These are phyloP conservation scores for Champsocephalus esox DNA, from an alignment of 2,797 vertebrate species.

Conservation along the genomic window DNA sequence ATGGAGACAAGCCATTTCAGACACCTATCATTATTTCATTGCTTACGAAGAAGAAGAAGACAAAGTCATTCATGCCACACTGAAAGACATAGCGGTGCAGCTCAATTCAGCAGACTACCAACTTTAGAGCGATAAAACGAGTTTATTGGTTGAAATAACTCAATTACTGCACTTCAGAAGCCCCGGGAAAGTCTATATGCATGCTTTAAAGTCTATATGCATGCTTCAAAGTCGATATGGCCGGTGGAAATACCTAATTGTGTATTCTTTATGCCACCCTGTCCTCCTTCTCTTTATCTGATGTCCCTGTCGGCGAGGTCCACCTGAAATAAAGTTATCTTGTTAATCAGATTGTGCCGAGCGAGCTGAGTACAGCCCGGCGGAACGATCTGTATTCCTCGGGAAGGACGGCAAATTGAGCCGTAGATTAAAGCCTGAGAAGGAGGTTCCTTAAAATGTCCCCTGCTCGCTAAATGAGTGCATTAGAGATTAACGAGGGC, in stretches of 20 bases:
- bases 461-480: slow-evolving; percentile 46
- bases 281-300: slow-evolving; percentile 48
- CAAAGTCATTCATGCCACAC: slow-evolving; percentile 42
- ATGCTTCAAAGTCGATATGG: background rate
- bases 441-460: slow-evolving; percentile 29
- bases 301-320: slow-evolving; percentile 65
- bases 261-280: slow-evolving; percentile 23
- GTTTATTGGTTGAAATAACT: slow-evolving; percentile 31
- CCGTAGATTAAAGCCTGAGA: slow-evolving; percentile 43
- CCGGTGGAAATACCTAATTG: slow-evolving; percentile 28
- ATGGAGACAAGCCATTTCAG: slow-evolving; percentile 65
- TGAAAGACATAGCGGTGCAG: slow-evolving; percentile 22
- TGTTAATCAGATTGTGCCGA: slow-evolving; percentile 68
- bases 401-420: slow-evolving; percentile 58
- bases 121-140: slow-evolving; percentile 7
- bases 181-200: slow-evolving; percentile 18
- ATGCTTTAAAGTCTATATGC: background rate
- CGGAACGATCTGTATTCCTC: slow-evolving; percentile 61
- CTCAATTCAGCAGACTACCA: slow-evolving; percentile 31
- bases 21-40: slow-evolving; percentile 66
- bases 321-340: slow-evolving; percentile 70
- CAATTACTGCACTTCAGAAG: slow-evolving; percentile 31
- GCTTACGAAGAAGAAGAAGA: slow-evolving; percentile 55
- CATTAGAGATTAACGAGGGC: slow-evolving; percentile 37
- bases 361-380: slow-evolving; percentile 64